phyloP scores from a whole-genome alignment of 2,113 vertebrate species.

The Hydrolagus affinis region DNA sequence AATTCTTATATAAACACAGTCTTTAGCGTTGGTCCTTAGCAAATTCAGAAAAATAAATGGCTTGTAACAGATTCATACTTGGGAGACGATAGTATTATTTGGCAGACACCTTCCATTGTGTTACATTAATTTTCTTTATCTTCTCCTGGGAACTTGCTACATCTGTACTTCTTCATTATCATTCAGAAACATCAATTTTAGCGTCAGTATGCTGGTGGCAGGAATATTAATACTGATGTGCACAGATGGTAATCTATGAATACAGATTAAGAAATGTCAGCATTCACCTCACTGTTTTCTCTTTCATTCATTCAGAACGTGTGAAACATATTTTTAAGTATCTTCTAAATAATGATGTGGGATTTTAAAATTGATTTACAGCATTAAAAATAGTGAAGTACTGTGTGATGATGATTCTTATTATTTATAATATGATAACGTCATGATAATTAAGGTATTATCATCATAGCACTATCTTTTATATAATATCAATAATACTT shows the following conservation, averaged over 20 bases:
- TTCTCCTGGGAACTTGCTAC: not conserved
- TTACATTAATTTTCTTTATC: not conserved
- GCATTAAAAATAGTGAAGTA: no score
- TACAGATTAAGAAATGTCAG: not conserved
- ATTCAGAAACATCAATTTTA: slow-evolving; percentile 11
- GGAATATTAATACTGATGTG: not conserved
- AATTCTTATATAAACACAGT: not conserved
- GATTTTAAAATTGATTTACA: no score
- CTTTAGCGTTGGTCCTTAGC: not conserved
- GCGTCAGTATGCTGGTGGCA: not conserved
- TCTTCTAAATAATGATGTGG: not conserved
- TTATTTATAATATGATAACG: no score
- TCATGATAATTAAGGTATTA: no score
- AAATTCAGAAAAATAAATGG: not conserved
- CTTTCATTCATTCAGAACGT: not conserved
- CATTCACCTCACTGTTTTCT: not conserved
- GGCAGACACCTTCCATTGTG: not conserved
- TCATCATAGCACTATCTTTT: no score
- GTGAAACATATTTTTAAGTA: not conserved
- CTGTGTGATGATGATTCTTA: no score
- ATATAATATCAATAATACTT: no score
- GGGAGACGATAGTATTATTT: not conserved
- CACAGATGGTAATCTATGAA: slow-evolving; percentile 7
- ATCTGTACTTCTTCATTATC: slow-evolving; percentile 15
- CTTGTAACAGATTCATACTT: not conserved